phyloP scores from a whole-genome alignment of 2,888 invertebrate species.

The Mesorhabditis sp. region DNA sequence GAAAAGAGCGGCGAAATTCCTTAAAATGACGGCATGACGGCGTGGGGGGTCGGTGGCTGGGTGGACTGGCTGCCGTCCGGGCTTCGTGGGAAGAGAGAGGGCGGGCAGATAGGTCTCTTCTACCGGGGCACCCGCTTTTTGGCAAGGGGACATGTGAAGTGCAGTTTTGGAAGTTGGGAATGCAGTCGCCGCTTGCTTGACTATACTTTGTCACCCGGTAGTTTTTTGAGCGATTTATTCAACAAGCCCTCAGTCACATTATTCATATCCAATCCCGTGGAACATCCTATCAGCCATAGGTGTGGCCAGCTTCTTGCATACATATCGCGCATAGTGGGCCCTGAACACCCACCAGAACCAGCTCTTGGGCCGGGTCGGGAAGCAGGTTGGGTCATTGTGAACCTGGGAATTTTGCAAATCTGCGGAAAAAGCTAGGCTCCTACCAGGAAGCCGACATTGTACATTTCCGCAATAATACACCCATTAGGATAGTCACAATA shows the following conservation, averaged over 20 bases:
- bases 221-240: not conserved
- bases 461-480: conserved; percentile 4
- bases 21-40: too few species aligned
- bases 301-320: not conserved
- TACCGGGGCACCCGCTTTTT: too few species aligned
- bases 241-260: not conserved
- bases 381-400: not conserved
- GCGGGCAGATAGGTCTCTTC: too few species aligned
- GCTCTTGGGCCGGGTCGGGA: not conserved
- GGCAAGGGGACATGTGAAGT: too few species aligned
- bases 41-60: too few species aligned
- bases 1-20: too few species aligned
- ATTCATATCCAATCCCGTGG: conserved; percentile 4
- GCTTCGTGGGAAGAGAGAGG: too few species aligned
- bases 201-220: too few species aligned
- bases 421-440: not conserved
- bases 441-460: conserved; percentile 1
- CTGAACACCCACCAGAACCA: conserved; percentile 1
- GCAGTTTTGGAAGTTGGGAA: too few species aligned
- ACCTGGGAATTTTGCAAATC: not conserved
- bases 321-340: not conserved
- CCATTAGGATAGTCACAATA: conserved; percentile 4
- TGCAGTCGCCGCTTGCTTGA: too few species aligned
- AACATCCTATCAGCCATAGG: not conserved
- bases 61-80: too few species aligned